These are phyloP conservation scores for Gallirallus australis DNA, from an alignment of 2,797 vertebrate species.

Conservation along the genomic window DNA sequence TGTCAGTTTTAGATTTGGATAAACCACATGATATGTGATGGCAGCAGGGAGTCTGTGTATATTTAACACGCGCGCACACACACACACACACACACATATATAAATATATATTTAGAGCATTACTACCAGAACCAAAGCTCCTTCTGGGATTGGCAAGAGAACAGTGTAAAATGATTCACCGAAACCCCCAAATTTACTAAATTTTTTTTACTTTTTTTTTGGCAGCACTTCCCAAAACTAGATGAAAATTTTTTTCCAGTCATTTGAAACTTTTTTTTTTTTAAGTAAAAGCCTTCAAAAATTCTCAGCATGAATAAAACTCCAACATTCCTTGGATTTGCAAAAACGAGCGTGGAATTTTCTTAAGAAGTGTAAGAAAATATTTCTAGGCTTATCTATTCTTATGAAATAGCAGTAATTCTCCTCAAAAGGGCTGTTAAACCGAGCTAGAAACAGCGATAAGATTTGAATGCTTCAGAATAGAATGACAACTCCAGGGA, in stretches of 20 bases:
- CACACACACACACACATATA: neutral
- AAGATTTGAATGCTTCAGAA: neutral
- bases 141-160: conserved; percentile 44
- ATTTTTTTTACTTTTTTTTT: neutral
- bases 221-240: conserved; percentile 4
- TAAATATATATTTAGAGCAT: neutral
- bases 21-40: conserved; percentile 2
- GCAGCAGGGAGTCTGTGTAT: conserved; percentile 20
- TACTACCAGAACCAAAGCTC: conserved; percentile 32
- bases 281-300: neutral
- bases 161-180: conserved; percentile 51
- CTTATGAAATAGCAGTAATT: conserved; percentile 2
- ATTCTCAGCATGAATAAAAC: neutral
- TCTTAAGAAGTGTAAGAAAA: neutral
- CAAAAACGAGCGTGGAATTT: conserved; percentile 41
- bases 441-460: neutral
- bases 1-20: conserved; percentile 1
- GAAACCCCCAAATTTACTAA: conserved; percentile 39
- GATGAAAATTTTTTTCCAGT: neutral
- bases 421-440: neutral
- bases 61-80: neutral
- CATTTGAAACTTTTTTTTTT: neutral
- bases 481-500: conserved; percentile 48
- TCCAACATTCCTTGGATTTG: neutral
- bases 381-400: neutral